These are phyloP conservation scores for Sebastes kiyomatsui DNA, from an alignment of 2,797 vertebrate genomes.

Conservation along the genomic window DNA sequence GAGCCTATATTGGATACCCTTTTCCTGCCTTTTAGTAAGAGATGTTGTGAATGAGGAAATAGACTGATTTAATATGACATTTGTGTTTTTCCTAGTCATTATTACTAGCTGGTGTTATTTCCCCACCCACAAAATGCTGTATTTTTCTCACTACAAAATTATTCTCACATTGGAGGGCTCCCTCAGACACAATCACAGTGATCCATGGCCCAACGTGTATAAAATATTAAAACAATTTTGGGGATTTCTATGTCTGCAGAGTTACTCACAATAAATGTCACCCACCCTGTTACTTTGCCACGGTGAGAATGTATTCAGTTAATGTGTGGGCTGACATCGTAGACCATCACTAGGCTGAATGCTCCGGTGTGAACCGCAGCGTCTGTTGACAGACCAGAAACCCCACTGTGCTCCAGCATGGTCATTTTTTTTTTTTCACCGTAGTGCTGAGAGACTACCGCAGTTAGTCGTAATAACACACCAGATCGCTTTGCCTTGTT, in stretches of 20 bases:
- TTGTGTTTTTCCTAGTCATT: background rate
- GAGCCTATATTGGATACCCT: too few relatives aligned
- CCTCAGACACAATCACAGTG: background rate
- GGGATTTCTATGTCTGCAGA: background rate
- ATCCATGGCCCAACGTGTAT: background rate
- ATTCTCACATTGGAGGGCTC: background rate
- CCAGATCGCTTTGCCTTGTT: constrained; percentile 12
- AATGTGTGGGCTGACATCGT: background rate
- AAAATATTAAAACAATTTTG: background rate
- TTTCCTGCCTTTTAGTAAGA: too few relatives aligned
- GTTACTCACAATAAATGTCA: background rate
- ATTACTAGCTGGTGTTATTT: background rate
- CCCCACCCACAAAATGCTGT: background rate
- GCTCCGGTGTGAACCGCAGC: constrained; percentile 27
- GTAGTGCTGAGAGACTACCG: constrained; percentile 2
- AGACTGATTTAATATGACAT: too few relatives aligned
- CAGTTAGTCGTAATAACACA: background rate
- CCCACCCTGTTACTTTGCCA: background rate
- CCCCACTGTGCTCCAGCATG: constrained; percentile 18
- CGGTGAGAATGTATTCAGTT: background rate
- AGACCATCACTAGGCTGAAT: background rate
- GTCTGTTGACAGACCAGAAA: constrained; percentile 30
- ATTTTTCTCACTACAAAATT: background rate
- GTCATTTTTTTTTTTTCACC: constrained; percentile 12
- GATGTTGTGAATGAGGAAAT: too few relatives aligned